Evolutionary conservation across 2,888 invertebrate species (phyloP), one percentile per base, ranked within the genome.

Genomic region (Athripsodes cinereus): DNA sequence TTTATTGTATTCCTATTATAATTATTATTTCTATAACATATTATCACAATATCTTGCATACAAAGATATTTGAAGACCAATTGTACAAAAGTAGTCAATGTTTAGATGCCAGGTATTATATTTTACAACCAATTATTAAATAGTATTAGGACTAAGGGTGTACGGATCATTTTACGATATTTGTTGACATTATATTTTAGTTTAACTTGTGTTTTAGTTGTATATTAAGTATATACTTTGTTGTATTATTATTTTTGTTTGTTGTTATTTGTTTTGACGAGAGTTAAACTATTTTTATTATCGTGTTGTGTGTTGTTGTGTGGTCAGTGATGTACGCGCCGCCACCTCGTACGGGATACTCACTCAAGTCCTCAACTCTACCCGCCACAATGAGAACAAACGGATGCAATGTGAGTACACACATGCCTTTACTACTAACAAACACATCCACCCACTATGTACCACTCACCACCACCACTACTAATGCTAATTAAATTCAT

Each of bases 311-410:
- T 40, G 40, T 40, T 26, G 54, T 58, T 58, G 58, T 68, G 68
- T 81, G 81, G 72, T 78, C 80, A 69, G 83, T 80, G 67, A 74
- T 78, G 70, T 75, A 78, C 71, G 77, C 81, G 80, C 77, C 81
- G 80, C 85, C 86, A 69, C 87, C 88, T 68, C 88, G 87, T 74
- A 88, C 89, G 67, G 91, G 89, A 72, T 88, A 85, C 74, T 83
- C 84, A 73, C 81, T 83, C 73, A 87, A 87, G 79, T 82, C 85
- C 67, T 81, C 84, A 71, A 89, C 89, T 68, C 83, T 89, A 76
- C 89, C 88, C 67, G 81, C 84, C 68, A 78, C 79, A 68, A 75
- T 76, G 70, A 77, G 77, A 59, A 70, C 70, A 62, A 72, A 71
- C 60, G 72, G 71, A 65, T 71, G 69, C 66, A 72, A 75, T 68